Conservation (phyloP, 2,888 invertebrate genomes). For the Elegia similella region DNA sequence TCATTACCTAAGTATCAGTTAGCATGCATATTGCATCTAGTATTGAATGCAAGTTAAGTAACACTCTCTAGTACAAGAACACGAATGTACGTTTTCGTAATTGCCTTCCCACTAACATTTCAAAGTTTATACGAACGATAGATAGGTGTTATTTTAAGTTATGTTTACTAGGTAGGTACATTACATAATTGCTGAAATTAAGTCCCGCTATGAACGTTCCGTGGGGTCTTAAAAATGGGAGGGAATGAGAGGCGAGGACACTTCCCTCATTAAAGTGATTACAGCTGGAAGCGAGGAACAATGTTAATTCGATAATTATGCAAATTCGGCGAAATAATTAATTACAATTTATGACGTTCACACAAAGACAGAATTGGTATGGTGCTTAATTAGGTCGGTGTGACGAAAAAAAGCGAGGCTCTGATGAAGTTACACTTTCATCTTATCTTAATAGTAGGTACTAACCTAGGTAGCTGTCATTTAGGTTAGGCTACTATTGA, state of each 20-base stretch:
- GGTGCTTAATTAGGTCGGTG: background rate
- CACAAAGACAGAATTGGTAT: slow-evolving; percentile 28
- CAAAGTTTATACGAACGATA: too few species aligned
- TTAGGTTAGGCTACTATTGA: too few species aligned
- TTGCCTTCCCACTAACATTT: too few species aligned
- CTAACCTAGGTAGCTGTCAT: too few species aligned
- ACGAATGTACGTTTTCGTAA: too few species aligned
- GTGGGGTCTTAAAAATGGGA: slow-evolving; percentile 44
- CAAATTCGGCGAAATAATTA: slow-evolving; percentile 49
- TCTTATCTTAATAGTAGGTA: background rate
- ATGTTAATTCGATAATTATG: slow-evolving; percentile 60
- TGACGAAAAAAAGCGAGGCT: background rate
- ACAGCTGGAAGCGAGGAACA: slow-evolving; percentile 49
- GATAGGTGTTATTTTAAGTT: too few species aligned
- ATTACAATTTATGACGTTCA: slow-evolving; percentile 44
- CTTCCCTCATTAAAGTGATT: slow-evolving; percentile 51
- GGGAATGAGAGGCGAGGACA: slow-evolving; percentile 44
- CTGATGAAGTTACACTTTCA: background rate
- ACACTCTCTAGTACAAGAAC: too few species aligned
- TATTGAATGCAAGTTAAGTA: too few species aligned
- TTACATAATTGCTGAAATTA: slow-evolving; percentile 37
- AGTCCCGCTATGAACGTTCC: slow-evolving; percentile 47
- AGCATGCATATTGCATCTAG: too few species aligned
- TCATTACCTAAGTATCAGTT: too few species aligned
- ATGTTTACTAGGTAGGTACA: background rate